A percentile compares a stretch with the other conserved stretches of the same genome.
Conservation (phyloP, 2,888 invertebrate genomes). For the Dolomedes plantarius region DNA sequence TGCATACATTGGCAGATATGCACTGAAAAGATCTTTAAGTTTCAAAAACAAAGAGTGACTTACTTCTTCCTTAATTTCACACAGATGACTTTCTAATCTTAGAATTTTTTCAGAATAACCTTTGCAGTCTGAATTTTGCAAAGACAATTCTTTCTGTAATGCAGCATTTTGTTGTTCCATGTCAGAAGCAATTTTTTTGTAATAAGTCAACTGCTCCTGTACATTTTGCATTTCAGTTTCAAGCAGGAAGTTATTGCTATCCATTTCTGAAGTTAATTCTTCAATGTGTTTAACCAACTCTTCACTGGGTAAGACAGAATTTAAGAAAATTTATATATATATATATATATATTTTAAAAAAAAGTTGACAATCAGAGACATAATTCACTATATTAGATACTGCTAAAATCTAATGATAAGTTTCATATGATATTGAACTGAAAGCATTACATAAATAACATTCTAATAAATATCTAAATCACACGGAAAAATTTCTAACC, state of each 20-base stretch:
- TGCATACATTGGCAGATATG: too few species aligned
- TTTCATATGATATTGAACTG: too few species aligned
- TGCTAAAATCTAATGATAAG: too few species aligned
- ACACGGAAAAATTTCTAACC: too few species aligned
- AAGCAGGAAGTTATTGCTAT: slow-evolving; percentile 49
- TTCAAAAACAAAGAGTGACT: slow-evolving; percentile 24
- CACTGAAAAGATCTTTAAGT: too few species aligned
- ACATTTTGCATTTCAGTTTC: slow-evolving; percentile 68
- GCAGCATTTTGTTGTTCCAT: slow-evolving; percentile 72
- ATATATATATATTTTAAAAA: not conserved
- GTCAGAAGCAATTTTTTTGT: slow-evolving; percentile 36
- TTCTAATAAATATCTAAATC: too few species aligned
- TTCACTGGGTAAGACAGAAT: slow-evolving; percentile 62
- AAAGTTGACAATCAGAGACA: too few species aligned
- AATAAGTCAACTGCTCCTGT: slow-evolving; percentile 36
- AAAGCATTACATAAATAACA: too few species aligned
- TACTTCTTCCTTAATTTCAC: slow-evolving; percentile 81
- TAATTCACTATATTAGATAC: too few species aligned
- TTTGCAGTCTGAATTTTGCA: slow-evolving; percentile 72
- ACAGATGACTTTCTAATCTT: slow-evolving; percentile 78
- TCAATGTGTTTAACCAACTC: slow-evolving; percentile 72
- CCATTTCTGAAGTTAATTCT: slow-evolving; percentile 66
- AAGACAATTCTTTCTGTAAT: slow-evolving; percentile 74
- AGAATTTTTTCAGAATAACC: slow-evolving; percentile 72
- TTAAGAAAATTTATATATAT: too few species aligned